Percentiles rank a stretch among this genome's conserved stretches.
phyloP scores from a whole-genome alignment of 2,888 invertebrate species.

The Drosophila paramelanica region DNA sequence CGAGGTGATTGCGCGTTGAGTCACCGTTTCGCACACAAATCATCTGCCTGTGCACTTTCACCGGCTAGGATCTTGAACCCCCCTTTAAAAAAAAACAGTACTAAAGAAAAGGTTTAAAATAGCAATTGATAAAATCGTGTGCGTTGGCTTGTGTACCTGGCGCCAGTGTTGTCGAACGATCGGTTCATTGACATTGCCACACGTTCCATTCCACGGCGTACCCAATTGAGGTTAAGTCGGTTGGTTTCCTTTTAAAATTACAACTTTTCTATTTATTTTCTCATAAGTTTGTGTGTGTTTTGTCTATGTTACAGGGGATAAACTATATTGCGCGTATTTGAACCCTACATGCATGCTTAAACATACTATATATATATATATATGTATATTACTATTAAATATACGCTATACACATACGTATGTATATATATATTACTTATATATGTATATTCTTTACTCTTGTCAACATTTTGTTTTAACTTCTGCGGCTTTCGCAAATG shows the following conservation, averaged over 20 bases:
- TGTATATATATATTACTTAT: conserved; percentile 21
- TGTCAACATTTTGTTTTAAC: conserved; percentile 62
- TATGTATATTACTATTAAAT: conserved; percentile 24
- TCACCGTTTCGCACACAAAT: conserved; percentile 34
- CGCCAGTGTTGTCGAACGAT: conserved; percentile 1
- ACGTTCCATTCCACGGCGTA: not conserved
- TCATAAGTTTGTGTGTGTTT: conserved; percentile 27
- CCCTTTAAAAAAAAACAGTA: not conserved
- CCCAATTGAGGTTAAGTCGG: conserved; percentile 3
- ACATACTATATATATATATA: conserved; percentile 28
- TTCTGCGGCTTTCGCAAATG: conserved; percentile 68
- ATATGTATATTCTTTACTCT: conserved; percentile 48
- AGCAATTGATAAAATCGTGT: conserved; percentile 27
- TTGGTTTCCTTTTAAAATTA: conserved; percentile 27
- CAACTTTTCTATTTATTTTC: conserved; percentile 56
- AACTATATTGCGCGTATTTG: conserved; percentile 78
- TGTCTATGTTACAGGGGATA: conserved; percentile 72
- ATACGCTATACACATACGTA: conserved; percentile 27
- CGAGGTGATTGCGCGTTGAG: conserved; percentile 12
- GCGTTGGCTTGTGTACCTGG: not conserved
- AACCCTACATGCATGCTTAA: conserved; percentile 64
- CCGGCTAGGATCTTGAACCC: conserved; percentile 48
- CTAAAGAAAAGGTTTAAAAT: conserved; percentile 34
- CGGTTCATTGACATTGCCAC: conserved; percentile 25
- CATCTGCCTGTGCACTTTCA: conserved; percentile 44